Evolutionary conservation across 1,140 invertebrate species (phyloP).

Genomic region (Aradophagus sp.): DNA sequence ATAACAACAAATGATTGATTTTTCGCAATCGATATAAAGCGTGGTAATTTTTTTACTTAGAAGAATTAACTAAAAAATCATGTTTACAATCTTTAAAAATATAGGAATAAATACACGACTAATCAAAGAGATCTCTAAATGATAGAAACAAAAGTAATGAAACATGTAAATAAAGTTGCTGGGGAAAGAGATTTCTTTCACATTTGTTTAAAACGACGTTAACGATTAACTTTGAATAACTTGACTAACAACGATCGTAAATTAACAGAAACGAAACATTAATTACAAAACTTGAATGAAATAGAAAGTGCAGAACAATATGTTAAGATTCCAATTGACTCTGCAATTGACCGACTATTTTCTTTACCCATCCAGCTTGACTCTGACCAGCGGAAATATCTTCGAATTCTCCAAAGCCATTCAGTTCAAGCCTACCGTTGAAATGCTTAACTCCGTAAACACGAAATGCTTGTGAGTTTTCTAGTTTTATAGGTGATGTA

Average conservation of each 20-base stretch:
- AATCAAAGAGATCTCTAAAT: slow-evolving; percentile 4
- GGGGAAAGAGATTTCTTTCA: no score
- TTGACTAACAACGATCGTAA: slow-evolving; percentile 11
- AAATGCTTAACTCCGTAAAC: slow-evolving; percentile 16
- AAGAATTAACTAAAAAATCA: slow-evolving; percentile 9
- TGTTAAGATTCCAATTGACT: slow-evolving; percentile 16
- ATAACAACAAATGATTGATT: background rate
- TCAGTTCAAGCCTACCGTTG: slow-evolving; percentile 12
- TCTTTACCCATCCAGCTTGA: slow-evolving; percentile 72
- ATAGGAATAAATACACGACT: slow-evolving; percentile 11
- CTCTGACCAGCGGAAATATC: slow-evolving; percentile 72
- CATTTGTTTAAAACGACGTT: no score
- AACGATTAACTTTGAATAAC: slow-evolving; percentile 2
- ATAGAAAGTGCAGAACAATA: no score
- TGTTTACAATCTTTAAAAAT: slow-evolving; percentile 3
- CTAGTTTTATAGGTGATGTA: slow-evolving; percentile 69
- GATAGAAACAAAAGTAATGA: no score
- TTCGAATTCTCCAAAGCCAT: slow-evolving; percentile 48
- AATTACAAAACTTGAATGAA: no score
- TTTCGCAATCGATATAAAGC: background rate
- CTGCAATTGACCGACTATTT: slow-evolving; percentile 72
- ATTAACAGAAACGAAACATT: no score
- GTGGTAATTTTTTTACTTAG: slow-evolving; percentile 6
- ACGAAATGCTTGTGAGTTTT: slow-evolving; percentile 55
- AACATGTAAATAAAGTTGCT: no score